Base-by-base conservation (phyloP, 2,888 invertebrate species). In the Nudaria mundana region DNA sequence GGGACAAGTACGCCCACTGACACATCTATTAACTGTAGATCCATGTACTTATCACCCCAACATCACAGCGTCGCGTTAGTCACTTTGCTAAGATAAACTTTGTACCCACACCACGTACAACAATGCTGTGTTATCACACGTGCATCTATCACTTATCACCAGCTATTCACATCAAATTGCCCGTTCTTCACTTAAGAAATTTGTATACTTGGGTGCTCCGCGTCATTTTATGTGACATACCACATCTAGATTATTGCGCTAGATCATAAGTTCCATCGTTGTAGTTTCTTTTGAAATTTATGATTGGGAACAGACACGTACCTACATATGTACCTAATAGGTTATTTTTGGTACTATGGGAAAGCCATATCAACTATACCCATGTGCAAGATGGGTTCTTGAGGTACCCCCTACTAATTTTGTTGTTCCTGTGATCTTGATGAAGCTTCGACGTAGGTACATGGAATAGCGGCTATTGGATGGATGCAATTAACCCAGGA, bases 61-160 rank as follows among this genome's bases (percentile, higher is more conserved):
- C 60, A 59, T 56, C 53, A 48, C 53, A 42, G 25, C 35, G 48
- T 41, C 43, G 50, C 55, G 65, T 65, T 66, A 70, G 63, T 71
- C 73, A 71, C 61, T 58, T 67, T 56, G 40, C 35, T 28, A 30
- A 53, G 71, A 73, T 72, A 73, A 67, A 66, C 70, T 63, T 52
- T 52, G 58, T 56, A 64, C 67, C 57, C 58, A 44, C 50, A 56
- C 58, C 63, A 63, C 63, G 66, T 65, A 58, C 53, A 58, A 63
- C 59, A 63, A 63, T 60, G 54, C 63, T 52, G 52, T 52, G 58
- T 61, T 64, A 65, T 63, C 60, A 48, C 54, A 56, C 60, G 60
- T 57, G 41, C 51, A 43, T 57, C 54, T 60, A 59, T 52, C 59
- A 63, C 43, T 52, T 55, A 58, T 55, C 59, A 55, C 43, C 43